A percentile compares a stretch with the other conserved stretches of the same genome.
phyloP scores from a whole-genome alignment of 2,797 vertebrate species.

The Chrosomus eos region DNA sequence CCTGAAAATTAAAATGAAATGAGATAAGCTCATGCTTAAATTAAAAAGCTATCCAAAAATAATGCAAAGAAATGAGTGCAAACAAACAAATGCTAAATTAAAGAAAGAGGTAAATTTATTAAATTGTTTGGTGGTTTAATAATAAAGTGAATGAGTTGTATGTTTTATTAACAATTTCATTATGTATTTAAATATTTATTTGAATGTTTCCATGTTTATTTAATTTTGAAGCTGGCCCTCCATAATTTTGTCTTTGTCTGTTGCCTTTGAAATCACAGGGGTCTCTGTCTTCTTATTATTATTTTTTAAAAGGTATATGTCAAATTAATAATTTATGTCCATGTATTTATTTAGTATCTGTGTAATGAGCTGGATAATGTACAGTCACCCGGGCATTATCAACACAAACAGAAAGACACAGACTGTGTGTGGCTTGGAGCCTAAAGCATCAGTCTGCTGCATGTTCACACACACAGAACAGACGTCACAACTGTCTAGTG shows the following conservation, averaged over 20 bases:
- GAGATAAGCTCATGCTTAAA: background rate
- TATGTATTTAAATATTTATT: background rate
- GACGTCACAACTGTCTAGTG: background rate
- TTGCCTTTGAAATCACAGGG: background rate
- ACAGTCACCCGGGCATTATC: background rate
- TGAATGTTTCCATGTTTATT: background rate
- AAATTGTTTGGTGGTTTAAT: background rate
- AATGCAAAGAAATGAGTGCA: background rate
- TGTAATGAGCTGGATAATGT: constrained; percentile 7
- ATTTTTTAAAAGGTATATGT: background rate
- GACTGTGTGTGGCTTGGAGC: background rate
- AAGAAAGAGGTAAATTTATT: background rate
- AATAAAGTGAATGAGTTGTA: background rate
- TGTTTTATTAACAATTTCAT: background rate
- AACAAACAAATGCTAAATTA: background rate
- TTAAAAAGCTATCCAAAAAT: background rate
- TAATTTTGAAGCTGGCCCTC: background rate
- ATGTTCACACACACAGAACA: background rate
- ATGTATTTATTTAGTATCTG: background rate
- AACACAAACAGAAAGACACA: background rate
- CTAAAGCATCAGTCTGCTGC: background rate
- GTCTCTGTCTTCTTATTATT: background rate
- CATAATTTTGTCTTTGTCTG: background rate
- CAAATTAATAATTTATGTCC: background rate
- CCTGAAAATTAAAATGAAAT: background rate